Conservation (phyloP, 2,113 vertebrate species). For the Leucopternis melanops region DNA sequence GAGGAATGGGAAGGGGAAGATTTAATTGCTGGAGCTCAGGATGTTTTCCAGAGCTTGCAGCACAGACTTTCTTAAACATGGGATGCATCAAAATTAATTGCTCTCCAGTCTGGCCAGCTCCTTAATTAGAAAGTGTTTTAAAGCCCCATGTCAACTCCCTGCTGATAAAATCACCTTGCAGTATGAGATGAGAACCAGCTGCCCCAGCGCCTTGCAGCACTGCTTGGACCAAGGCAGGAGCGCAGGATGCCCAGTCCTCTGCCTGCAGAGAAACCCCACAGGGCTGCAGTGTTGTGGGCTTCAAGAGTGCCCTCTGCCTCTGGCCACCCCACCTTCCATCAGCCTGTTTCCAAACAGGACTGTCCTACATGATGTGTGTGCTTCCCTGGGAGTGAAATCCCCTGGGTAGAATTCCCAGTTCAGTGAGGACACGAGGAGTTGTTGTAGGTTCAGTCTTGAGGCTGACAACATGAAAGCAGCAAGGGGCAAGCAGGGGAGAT, state of each 20-base stretch:
- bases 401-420: background rate
- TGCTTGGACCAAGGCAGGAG: accelerated
- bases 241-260: accelerated
- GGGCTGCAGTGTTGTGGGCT: accelerated
- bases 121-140: slow-evolving; percentile 68
- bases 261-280: background rate
- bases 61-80: background rate
- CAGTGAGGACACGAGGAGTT: background rate
- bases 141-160: background rate
- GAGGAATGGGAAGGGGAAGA: background rate
- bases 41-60: slow-evolving; percentile 42
- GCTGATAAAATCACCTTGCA: background rate
- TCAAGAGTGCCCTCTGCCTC: background rate
- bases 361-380: background rate
- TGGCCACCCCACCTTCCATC: background rate
- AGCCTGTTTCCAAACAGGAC: background rate
- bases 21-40: slow-evolving; percentile 42
- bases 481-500: background rate
- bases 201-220: background rate
- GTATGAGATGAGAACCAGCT: background rate
- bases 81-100: slow-evolving; percentile 64
- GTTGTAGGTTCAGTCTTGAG: background rate
- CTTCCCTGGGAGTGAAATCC: background rate
- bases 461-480: background rate
- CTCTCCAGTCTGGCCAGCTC: slow-evolving; percentile 46